Base-by-base conservation (phyloP, 2,888 invertebrate genomes). In the Drosophila heteroneura region DNA sequence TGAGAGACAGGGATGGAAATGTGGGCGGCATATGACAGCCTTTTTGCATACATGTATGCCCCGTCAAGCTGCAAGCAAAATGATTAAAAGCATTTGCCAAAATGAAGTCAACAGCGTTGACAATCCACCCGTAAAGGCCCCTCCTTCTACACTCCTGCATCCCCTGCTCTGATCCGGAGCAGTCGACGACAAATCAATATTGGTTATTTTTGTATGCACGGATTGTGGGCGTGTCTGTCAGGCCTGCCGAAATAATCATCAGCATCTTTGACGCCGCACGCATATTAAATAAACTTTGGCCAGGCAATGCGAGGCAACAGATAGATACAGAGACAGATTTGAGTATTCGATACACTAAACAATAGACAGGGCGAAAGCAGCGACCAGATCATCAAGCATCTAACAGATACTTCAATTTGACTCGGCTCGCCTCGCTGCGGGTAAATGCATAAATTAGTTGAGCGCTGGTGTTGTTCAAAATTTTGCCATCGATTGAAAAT, bases 151-250 rank as follows among this genome's bases (percentile, higher is more conserved):
- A n/a, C 30, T 37, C 26, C 41, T 3, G 37, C 22, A 19, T n/a
- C 16, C 47, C 28, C 51, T 26, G 26, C 16, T n/a, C 10, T 22
- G 41, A 12, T 22, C 22, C 1, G 19, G 33, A 9, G 22, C 39
- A 58, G 67, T 16, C 70, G 76, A 71, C 76, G 75, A 83, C 87
- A 89, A 87, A 87, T 87, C 87, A 87, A 87, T 87, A 87, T 87
- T 89, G 83, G 85, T 85, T 89, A 87, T 85, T 87, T 87, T 87
- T 85, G 88, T 83, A 87, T 88, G 90, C 88, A 83, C 75, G 87
- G 60, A 75, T 76, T 74, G 83, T 77, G 89, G 85, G 87, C 89
- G 81, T 82, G 85, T 70, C 74, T 72, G 74, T 59, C 71, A 57
- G 68, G 35, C 75, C 62, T 76, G 74, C 70, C 88, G 70, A 85